Evolutionary conservation across 1,140 invertebrate species (phyloP), one percentile per base, ranked within the genome.

Genomic region (Patella vulgata): DNA sequence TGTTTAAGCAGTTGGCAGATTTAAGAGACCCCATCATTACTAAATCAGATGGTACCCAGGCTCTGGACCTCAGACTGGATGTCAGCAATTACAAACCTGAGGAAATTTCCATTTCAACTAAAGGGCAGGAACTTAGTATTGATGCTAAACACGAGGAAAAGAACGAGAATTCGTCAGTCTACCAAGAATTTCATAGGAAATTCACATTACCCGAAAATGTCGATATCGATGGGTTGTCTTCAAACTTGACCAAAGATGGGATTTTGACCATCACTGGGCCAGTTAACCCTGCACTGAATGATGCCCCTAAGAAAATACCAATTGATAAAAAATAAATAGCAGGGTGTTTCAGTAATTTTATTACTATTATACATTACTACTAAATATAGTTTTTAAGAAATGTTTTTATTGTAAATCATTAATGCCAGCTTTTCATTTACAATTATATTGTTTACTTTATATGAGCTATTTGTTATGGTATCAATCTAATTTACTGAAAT

Each of bases 121-220:
- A 89, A 23, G 92, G 92, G 70, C 91, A 91, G 77, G 88, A 84
- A 51, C 88, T 95, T n/a, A 82, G 92, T 14, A 89, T 94, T 2
- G 89, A 93, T 75, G 92, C 90, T 1, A 92, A 92, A 81, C 92
- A 94, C 77, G 91, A 93, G 79, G 91, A 93, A 77, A 91, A 90
- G 54, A 62, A 50, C 43, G 87, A 91, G 31, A 90, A 92, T 64
- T 91, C 91, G 0, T 90, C 76, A 68, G 88, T 92, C 23, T 89
- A 90, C 0, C 84, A 91, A 9, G 89, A 91, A 56, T 93, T 93
- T 69, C 84, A 88, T 19, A 70, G 81, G 6, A 66, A 77, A n/a
- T 81, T 75, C 57, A 78, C 80, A 4, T 44, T 85, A 1, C 84
- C 84, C 0, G 75, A 82, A 46, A 76, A 74, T 17, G 65, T 84